Percentiles rank a stretch among this genome's conserved stretches.
Evolutionary conservation across 2,888 invertebrate species (phyloP).

Genomic region (Tenthredo distinguenda): DNA sequence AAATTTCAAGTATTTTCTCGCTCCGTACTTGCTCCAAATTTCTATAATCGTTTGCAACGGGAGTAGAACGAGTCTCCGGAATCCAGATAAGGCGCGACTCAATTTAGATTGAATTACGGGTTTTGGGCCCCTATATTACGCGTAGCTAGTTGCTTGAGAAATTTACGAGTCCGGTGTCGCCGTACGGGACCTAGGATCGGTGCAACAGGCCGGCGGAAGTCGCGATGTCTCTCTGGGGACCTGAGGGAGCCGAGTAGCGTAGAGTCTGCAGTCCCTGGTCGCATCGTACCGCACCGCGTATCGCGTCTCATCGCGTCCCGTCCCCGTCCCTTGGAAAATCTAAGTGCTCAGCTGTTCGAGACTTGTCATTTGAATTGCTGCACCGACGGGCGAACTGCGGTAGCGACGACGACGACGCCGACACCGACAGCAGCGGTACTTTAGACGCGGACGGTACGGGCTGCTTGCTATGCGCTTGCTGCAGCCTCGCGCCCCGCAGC

Average conservation of each 20-base stretch:
- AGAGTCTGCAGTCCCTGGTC: background rate
- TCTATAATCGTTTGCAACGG: background rate
- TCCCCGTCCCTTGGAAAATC: slow-evolving; percentile 53
- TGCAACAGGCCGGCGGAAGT: slow-evolving; percentile 67
- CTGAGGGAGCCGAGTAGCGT: background rate
- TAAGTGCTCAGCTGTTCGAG: slow-evolving; percentile 75
- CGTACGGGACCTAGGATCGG: slow-evolving; percentile 31
- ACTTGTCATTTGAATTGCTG: slow-evolving; percentile 64
- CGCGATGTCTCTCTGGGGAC: slow-evolving; percentile 66
- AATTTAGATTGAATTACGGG: slow-evolving; percentile 43
- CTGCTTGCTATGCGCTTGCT: background rate
- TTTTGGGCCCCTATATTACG: slow-evolving; percentile 18
- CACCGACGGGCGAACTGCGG: background rate
- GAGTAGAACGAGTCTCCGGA: background rate
- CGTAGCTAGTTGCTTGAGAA: slow-evolving; percentile 42
- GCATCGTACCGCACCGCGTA: slow-evolving; percentile 16
- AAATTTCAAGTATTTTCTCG: background rate
- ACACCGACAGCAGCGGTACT: slow-evolving; percentile 44
- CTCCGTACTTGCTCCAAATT: background rate
- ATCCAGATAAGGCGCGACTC: slow-evolving; percentile 30
- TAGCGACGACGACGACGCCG: background rate
- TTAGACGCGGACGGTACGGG: slow-evolving; percentile 43
- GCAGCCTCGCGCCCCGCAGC: background rate
- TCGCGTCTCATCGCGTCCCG: background rate
- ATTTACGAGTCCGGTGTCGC: slow-evolving; percentile 39